A percentile compares a stretch with the other conserved stretches of the same genome.
Conservation (phyloP, 2,888 invertebrate species). For the Ischnus inquisitorius region DNA sequence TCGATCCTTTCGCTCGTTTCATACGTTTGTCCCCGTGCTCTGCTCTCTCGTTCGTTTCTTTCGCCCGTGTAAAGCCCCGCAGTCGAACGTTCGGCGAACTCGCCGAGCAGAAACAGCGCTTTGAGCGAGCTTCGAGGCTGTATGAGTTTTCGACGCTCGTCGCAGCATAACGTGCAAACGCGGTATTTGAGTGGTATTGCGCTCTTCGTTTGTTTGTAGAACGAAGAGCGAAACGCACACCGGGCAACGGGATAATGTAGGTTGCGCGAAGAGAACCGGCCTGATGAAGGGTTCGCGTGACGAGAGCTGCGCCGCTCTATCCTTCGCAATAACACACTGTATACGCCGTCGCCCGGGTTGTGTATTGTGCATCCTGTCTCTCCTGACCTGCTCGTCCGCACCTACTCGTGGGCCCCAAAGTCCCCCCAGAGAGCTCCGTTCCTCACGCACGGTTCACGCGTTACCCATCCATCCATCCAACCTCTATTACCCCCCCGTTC, state of each 20-base stretch:
- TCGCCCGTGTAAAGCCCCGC: constrained; percentile 38
- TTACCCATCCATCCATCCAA: constrained; percentile 24
- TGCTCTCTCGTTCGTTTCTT: constrained; percentile 18
- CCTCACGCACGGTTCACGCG: constrained; percentile 68
- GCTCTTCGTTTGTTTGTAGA: constrained; percentile 73
- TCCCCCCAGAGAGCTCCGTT: constrained; percentile 76
- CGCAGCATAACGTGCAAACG: constrained; percentile 36
- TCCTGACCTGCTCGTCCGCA: constrained; percentile 84
- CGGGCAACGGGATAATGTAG: constrained; percentile 75
- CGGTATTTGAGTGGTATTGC: constrained; percentile 55
- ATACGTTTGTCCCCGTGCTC: constrained; percentile 63
- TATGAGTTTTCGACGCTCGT: constrained; percentile 18
- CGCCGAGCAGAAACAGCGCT: constrained; percentile 11
- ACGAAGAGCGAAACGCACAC: constrained; percentile 70
- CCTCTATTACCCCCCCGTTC: constrained; percentile 75
- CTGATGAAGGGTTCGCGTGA: constrained; percentile 86
- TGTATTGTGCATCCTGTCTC: constrained; percentile 84
- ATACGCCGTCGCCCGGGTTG: constrained; percentile 82
- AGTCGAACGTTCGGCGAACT: neutral
- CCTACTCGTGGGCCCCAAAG: constrained; percentile 78
- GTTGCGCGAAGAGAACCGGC: constrained; percentile 78
- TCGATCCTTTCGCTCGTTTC: constrained; percentile 57
- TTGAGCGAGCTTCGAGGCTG: constrained; percentile 13
- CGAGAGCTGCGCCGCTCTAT: constrained; percentile 78
- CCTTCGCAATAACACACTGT: constrained; percentile 59